Evolutionary conservation across 2,113 vertebrate species (phyloP).

Genomic region (Pterocles gutturalis): DNA sequence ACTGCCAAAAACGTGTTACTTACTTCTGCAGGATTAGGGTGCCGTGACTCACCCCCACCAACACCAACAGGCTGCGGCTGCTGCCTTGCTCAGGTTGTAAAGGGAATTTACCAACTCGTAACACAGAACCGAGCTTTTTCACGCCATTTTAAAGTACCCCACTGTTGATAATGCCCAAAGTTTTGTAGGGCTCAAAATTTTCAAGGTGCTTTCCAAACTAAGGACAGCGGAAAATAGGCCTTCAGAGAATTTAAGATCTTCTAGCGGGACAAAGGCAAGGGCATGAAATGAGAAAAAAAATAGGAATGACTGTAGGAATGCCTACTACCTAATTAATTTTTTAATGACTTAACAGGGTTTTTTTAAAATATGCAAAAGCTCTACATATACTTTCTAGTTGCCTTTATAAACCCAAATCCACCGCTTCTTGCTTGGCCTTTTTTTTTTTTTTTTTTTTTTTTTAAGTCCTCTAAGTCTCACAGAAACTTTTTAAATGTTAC

Average conservation of each 20-base stretch:
- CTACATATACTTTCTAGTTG: not conserved
- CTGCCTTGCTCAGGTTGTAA: not conserved
- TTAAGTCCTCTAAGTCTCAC: not conserved
- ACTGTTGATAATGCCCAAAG: rapidly evolving
- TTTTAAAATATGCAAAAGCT: not conserved
- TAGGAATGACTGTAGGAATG: not conserved
- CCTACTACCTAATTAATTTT: not conserved
- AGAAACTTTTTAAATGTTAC: not conserved
- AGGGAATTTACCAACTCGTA: not conserved
- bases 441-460: no score
- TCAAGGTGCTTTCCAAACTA: not conserved
- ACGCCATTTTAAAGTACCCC: not conserved
- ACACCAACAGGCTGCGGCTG: not conserved
- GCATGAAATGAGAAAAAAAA: not conserved
- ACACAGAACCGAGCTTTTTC: not conserved
- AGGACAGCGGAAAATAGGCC: not conserved
- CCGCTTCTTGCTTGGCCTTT: not conserved
- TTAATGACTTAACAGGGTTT: not conserved
- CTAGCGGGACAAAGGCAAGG: not conserved
- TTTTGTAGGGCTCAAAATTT: not conserved
- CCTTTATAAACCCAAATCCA: not conserved
- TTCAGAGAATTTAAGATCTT: not conserved
- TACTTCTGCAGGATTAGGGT: not conserved
- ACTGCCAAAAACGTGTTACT: not conserved
- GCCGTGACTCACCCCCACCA: not conserved